A percentile compares a stretch with the other conserved stretches of the same genome.
Conservation (phyloP, 2,113 vertebrate genomes). For the Pelvicachromis taeniatus region DNA sequence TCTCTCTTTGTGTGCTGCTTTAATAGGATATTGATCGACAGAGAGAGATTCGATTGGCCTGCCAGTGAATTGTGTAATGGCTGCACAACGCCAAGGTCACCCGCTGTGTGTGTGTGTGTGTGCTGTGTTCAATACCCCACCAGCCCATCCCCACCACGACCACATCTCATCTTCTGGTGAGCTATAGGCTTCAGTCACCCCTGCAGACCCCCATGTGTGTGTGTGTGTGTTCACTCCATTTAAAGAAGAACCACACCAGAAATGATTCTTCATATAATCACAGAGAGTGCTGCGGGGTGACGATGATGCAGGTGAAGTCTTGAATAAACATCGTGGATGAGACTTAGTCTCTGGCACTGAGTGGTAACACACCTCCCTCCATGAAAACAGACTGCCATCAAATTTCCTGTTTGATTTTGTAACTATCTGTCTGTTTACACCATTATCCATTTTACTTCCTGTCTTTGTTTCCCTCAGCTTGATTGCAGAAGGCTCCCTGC, state of each 20-base stretch:
- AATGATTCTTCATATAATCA: not conserved
- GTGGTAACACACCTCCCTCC: no score
- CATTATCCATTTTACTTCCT: no score
- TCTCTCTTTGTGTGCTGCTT: conserved; percentile 71
- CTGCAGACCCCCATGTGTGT: conserved; percentile 23
- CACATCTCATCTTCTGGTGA: conserved; percentile 53
- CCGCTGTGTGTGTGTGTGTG: conserved; percentile 24
- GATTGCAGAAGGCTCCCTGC: no score
- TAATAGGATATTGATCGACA: conserved; percentile 99
- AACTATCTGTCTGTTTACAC: no score
- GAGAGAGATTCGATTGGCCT: conserved; percentile 90
- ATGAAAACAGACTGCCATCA: no score
- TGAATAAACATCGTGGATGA: no score
- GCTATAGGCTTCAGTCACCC: conserved; percentile 45
- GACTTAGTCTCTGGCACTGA: no score
- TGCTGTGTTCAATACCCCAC: conserved; percentile 19
- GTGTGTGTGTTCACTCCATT: not conserved
- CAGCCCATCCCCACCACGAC: not conserved
- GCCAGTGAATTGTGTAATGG: conserved; percentile 94
- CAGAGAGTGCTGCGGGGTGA: not conserved
- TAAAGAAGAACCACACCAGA: not conserved
- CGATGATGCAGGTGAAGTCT: not conserved
- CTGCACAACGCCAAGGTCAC: conserved; percentile 93
- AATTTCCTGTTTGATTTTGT: no score
- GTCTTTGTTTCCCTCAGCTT: no score